Evolutionary conservation across 2,113 vertebrate species (phyloP), one percentile per base, ranked within the genome.

Genomic region (Nothocercus julius): DNA sequence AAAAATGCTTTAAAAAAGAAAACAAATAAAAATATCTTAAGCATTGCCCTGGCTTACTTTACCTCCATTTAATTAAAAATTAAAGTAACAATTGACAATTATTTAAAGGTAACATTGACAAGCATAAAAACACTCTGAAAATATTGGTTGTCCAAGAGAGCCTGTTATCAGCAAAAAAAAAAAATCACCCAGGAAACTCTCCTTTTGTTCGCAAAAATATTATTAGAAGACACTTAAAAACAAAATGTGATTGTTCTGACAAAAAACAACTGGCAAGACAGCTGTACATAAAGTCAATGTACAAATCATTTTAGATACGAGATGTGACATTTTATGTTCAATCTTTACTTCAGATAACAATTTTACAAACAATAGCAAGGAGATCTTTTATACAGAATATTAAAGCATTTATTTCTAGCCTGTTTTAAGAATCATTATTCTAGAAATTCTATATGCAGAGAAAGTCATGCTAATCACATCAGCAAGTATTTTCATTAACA

Each of bases 1-100:
- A 98, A 96, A 98, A 98, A 96, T 98, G 98, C 98, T 98, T 94
- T 21, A 90, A 98, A 85, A 22, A 67, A 95, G 25, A 80, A 93
- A 94, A 44, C 44, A 77, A 9, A 17, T 44, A 2, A 47, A 21
- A 62, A 44, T 20, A 2, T 84, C 18, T 73, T 28, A 68, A 0
- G 8, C 8, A 53, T 8, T 53, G 67, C 8, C 51, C 8, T 78
- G 58, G 27, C 7, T 59, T 58, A 24, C 4, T 21, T 15, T n/a
- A 4, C 5, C 73, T 17, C 25, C 18, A 30, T 88, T 85, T 42
- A 32, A 40, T 34, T 63, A 91, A 20, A 62, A 4, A 6, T 30
- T 79, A 11, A 78, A 93, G 4, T 45, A 47, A 63, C 30, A 95
- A 67, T 1, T 61, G 11, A 8, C 74, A 73, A 30, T 5, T 87